Evolutionary conservation across 2,113 vertebrate species (phyloP), one percentile per base, ranked within the genome.

Genomic region (Passer domesticus): DNA sequence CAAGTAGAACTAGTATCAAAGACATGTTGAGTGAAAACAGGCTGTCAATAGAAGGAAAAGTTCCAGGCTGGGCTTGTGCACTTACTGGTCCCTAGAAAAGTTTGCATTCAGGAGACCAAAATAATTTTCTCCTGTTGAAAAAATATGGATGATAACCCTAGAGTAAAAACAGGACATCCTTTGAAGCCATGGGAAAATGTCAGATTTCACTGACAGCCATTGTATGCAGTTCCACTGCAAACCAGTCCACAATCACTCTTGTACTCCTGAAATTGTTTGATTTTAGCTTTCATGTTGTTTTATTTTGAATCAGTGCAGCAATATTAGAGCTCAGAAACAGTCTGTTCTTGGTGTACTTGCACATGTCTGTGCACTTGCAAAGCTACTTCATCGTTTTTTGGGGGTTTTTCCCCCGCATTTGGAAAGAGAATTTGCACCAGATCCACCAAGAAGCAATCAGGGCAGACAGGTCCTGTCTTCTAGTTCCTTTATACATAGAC

Each of bases 1-100:
- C 76, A 94, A 91, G 80, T 28, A 70, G 78, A 95, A 69, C 58
- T 53, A 93, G 52, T 41, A 91, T 82, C 81, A 91, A 94, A 90
- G 90, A 74, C 25, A 60, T 2, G 27, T 31, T 68, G 87, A 92
- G 55, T 52, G 58, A 91, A 89, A 96, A 82, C 58, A 91, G 41
- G 62, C 37, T 39, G 11, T 47, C 74, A 78, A 55, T 64, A 75
- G 20, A 78, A 91, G 70, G 84, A 95, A 90, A 83, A 90, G 52
- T 53, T 89, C 66, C 53, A 72, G 86, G 62, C 44, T 39, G 15
- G 24, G 30, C 28, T 69, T 66, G 9, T 53, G 30, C 11, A 23
- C 24, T 77, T 53, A 33, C 19, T 64, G 21, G 30, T 90, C 73
- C 24, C 52, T 27, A 50, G n/a, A 59, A 87, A 87, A 43, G n/a